These are phyloP conservation scores for Gastrophysa polygoni DNA, from an alignment of 2,888 invertebrate genomes.

Conservation along the genomic window DNA sequence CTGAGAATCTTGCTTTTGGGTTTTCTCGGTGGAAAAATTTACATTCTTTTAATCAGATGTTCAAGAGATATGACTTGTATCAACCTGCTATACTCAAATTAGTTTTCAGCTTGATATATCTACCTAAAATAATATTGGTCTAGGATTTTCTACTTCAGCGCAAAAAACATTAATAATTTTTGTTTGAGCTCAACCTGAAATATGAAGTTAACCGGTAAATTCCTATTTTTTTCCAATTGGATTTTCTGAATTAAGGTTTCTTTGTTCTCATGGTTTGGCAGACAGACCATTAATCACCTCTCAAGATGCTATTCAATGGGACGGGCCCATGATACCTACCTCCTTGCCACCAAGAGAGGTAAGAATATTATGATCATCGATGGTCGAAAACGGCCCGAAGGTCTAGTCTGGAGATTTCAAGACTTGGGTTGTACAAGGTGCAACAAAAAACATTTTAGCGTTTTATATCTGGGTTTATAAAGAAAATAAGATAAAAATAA, in stretches of 20 bases:
- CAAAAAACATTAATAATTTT: not conserved
- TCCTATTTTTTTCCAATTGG: not conserved
- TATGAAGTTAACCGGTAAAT: not conserved
- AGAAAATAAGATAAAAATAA: too few species aligned
- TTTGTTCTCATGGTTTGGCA: slow-evolving; percentile 29
- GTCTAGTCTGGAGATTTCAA: not conserved
- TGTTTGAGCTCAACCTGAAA: not conserved
- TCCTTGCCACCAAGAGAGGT: slow-evolving; percentile 33
- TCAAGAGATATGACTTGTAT: too few species aligned
- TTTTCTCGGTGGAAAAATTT: too few species aligned
- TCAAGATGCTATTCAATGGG: slow-evolving; percentile 35
- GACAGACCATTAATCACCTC: slow-evolving; percentile 32
- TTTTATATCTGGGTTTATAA: too few species aligned
- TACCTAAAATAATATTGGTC: too few species aligned
- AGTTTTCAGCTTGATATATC: too few species aligned
- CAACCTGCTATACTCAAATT: too few species aligned
- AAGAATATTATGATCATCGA: slow-evolving; percentile 28
- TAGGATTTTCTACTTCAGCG: not conserved
- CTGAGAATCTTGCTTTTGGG: too few species aligned
- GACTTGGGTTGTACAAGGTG: not conserved
- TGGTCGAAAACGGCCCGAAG: slow-evolving; percentile 24
- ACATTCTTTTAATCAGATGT: too few species aligned
- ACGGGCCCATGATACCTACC: slow-evolving; percentile 17
- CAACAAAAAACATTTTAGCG: too few species aligned
- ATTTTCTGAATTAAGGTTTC: slow-evolving; percentile 20